A percentile compares a stretch with the other conserved stretches of the same genome.
phyloP scores from a whole-genome alignment of 2,797 vertebrate genomes.

The Triplophysa yarkandensis region DNA sequence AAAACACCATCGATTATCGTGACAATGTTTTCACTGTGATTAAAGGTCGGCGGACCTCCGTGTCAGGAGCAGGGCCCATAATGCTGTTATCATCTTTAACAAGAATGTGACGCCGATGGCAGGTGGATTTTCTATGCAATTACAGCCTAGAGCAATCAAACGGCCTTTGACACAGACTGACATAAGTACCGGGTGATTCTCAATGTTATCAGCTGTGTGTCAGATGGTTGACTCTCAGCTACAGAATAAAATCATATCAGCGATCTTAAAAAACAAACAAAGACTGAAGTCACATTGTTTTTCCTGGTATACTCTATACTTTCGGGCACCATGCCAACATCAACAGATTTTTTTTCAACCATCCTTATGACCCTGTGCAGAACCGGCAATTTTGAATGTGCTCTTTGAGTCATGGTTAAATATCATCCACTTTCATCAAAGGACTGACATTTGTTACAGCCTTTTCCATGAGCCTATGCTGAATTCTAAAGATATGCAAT shows the following conservation, averaged over 20 bases:
- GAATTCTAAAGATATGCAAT: background rate
- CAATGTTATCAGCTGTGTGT: constrained; percentile 8
- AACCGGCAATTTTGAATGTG: constrained; percentile 24
- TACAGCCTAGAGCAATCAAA: constrained; percentile 34
- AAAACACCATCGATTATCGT: constrained; percentile 38
- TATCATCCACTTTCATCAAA: constrained; percentile 18
- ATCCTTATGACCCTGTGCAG: background rate
- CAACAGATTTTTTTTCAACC: background rate
- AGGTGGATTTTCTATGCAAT: constrained; percentile 23
- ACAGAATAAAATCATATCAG: background rate
- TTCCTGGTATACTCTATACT: background rate
- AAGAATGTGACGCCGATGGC: constrained; percentile 10
- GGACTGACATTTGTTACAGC: background rate
- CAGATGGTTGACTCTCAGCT: background rate
- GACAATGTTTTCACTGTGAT: constrained; percentile 36
- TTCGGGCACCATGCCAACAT: constrained; percentile 24
- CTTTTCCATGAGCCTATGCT: background rate
- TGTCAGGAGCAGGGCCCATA: constrained; percentile 16
- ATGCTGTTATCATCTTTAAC: constrained; percentile 27
- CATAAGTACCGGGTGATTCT: background rate
- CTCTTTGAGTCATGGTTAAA: constrained; percentile 17
- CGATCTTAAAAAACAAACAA: background rate
- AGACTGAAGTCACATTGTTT: background rate
- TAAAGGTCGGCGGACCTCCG: constrained; percentile 43
- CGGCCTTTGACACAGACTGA: background rate